Percentiles rank a stretch among this genome's conserved stretches.
Conservation (phyloP, 1,140 invertebrate species). For the Sipha flava region DNA sequence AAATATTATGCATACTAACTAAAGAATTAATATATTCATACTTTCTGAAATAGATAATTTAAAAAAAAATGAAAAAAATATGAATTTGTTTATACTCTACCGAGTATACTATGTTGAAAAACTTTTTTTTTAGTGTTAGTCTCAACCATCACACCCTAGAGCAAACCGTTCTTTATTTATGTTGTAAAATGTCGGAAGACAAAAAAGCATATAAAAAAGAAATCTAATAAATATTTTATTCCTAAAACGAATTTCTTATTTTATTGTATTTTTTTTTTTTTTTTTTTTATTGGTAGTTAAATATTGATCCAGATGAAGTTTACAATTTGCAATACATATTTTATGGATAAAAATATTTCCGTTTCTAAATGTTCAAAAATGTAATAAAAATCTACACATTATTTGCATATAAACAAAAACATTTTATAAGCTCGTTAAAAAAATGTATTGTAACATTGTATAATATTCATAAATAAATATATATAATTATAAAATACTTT, state of each 20-base stretch:
- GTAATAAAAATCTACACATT: not conserved
- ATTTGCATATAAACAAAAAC: not conserved
- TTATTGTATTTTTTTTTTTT: too few relatives aligned
- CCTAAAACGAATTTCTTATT: not conserved
- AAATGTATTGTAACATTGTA: not conserved
- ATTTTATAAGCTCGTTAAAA: not conserved
- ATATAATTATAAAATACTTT: too few relatives aligned
- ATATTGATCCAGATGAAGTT: not conserved
- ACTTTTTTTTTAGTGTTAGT: not conserved
- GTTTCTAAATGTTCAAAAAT: too few relatives aligned
- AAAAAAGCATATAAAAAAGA: not conserved
- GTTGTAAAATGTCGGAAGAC: not conserved
- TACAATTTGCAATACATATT: not conserved
- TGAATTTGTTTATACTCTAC: not conserved
- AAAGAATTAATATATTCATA: too few relatives aligned
- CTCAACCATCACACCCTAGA: not conserved
- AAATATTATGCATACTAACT: too few relatives aligned
- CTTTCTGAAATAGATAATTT: not conserved
- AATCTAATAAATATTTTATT: constrained; percentile 10
- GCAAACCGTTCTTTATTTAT: not conserved
- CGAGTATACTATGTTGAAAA: not conserved
- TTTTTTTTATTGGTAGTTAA: not conserved
- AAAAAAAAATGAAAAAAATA: not conserved
- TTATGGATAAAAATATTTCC: not conserved
- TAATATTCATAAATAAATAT: too few relatives aligned